These are phyloP conservation scores for Aleiodes testaceus DNA, from an alignment of 2,888 invertebrate species.

Conservation along the genomic window DNA sequence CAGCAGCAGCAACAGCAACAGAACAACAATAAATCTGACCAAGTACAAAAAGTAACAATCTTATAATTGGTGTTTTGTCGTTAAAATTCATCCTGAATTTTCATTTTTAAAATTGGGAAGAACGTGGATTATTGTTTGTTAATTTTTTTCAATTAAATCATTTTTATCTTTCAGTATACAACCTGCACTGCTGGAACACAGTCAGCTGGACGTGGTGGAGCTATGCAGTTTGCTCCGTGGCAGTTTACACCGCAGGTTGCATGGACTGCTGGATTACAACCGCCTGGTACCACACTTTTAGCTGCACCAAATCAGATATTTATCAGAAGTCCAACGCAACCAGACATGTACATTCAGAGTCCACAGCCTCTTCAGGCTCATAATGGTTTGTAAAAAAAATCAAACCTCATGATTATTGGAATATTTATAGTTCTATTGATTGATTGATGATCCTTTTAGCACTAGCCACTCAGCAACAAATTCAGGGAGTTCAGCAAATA, in stretches of 20 bases:
- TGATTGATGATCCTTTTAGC: conserved; percentile 55
- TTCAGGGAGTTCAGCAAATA: conserved; percentile 70
- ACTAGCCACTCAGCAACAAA: conserved; percentile 72
- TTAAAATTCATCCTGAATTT: no score
- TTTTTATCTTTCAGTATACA: conserved; percentile 65
- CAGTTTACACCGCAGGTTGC: conserved; percentile 85
- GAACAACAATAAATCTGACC: conserved; percentile 67
- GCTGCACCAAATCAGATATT: conserved; percentile 86
- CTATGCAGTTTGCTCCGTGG: conserved; percentile 87
- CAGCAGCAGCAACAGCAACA: conserved; percentile 69
- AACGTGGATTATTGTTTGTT: neutral
- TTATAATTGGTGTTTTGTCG: conserved; percentile 25
- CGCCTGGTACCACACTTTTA: conserved; percentile 77
- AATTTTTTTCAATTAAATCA: neutral
- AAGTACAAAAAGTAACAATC: conserved; percentile 67
- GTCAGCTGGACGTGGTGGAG: conserved; percentile 65
- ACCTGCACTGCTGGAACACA: conserved; percentile 69
- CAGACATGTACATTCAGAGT: conserved; percentile 90
- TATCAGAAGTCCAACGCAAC: conserved; percentile 84
- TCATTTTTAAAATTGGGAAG: neutral
- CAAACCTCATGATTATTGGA: neutral
- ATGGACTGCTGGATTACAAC: conserved; percentile 82
- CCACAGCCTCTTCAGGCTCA: conserved; percentile 81
- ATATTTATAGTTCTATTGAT: neutral
- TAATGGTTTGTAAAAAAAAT: conserved; percentile 76